Percentiles rank a stretch among this genome's conserved stretches.
These are phyloP conservation scores for Peromyscus aztecus DNA, from an alignment of 2,797 vertebrate genomes.

Conservation along the genomic window DNA sequence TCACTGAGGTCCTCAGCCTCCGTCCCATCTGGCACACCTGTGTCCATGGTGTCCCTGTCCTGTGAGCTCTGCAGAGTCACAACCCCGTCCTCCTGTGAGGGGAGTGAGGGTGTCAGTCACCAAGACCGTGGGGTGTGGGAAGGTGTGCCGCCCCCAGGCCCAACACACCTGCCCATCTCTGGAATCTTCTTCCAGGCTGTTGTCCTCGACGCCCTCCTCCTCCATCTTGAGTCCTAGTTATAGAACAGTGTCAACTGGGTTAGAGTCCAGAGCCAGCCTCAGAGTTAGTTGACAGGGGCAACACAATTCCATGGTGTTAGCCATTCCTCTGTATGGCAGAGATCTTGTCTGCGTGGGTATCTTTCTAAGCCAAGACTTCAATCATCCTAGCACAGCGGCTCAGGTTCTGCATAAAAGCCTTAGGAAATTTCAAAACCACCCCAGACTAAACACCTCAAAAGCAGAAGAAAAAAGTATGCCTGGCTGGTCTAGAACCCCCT, in stretches of 20 bases:
- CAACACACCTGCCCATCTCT: constrained; percentile 92
- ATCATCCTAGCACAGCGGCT: neutral
- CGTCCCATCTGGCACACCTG: constrained; percentile 93
- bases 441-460: neutral
- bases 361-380: neutral
- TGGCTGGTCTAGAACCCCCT: neutral
- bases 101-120: constrained; percentile 32
- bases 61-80: constrained; percentile 92
- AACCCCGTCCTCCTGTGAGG: constrained; percentile 92
- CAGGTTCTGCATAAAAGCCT: neutral
- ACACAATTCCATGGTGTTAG: neutral
- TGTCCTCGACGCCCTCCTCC: constrained; percentile 93
- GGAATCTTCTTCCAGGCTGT: constrained; percentile 93
- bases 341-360: neutral
- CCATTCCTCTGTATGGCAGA: no score
- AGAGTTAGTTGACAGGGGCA: neutral
- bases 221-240: constrained; percentile 91
- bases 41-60: constrained; percentile 94
- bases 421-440: neutral
- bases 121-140: neutral
- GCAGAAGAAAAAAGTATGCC: neutral
- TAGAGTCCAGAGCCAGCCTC: neutral
- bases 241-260: constrained; percentile 44
- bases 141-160: neutral
- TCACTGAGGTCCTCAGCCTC: constrained; percentile 92